Conservation (phyloP, 2,888 invertebrate species). For the Heteromurus nitidus region DNA sequence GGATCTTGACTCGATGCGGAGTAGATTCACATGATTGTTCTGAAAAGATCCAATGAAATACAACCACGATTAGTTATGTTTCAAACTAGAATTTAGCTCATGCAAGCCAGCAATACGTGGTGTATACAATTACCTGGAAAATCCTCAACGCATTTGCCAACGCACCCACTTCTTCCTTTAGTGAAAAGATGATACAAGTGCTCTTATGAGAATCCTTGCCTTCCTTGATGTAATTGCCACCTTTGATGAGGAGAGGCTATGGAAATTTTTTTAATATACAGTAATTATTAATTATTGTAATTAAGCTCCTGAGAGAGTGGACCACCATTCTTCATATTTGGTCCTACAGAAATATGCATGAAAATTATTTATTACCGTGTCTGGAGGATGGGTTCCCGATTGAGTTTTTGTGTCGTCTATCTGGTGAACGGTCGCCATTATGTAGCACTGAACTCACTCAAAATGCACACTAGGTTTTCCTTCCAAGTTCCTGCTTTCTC, state of each 20-base stretch:
- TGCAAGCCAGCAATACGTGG: no score
- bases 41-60: slow-evolving; percentile 70
- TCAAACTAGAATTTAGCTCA: no score
- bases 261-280: background rate
- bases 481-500: no score
- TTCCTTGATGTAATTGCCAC: slow-evolving; percentile 89
- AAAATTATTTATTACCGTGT: slow-evolving; percentile 19
- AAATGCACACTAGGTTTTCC: no score
- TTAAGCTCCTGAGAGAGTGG: no score
- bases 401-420: no score
- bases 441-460: no score
- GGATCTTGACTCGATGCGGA: slow-evolving; percentile 95
- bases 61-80: no score
- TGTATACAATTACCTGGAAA: slow-evolving; percentile 82
- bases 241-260: slow-evolving; percentile 87
- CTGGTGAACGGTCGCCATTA: no score
- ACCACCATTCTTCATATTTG: no score
- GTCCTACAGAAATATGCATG: no score
- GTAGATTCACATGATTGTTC: slow-evolving; percentile 83
- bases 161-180: slow-evolving; percentile 89
- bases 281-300: background rate
- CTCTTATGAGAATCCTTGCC: slow-evolving; percentile 85
- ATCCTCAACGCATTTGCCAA: slow-evolving; percentile 91
- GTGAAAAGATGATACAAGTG: slow-evolving; percentile 90
- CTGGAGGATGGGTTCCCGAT: slow-evolving; percentile 17